A percentile compares a stretch with the other conserved stretches of the same genome.
These are phyloP conservation scores for Graptemys geographica DNA, from an alignment of 2,797 vertebrate species.

Conservation along the genomic window DNA sequence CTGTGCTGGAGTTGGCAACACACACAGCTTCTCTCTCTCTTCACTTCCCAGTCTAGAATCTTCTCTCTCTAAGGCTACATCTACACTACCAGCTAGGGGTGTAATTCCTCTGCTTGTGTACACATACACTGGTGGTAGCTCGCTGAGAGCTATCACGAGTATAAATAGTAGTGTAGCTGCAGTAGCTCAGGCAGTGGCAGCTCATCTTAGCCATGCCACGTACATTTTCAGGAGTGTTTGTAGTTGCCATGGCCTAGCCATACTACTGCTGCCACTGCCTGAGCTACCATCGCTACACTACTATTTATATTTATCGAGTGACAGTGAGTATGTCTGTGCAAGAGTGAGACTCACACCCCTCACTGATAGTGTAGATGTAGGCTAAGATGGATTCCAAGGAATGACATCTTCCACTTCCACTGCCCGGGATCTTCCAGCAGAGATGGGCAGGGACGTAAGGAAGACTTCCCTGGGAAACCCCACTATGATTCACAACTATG, in stretches of 20 bases:
- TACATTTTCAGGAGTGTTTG: not conserved
- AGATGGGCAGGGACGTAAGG: not conserved
- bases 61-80: not conserved
- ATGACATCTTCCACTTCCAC: too few relatives aligned
- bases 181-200: not conserved
- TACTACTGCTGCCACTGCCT: not conserved
- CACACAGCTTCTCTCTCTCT: too few relatives aligned
- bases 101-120: not conserved
- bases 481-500: too few relatives aligned
- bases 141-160: not conserved
- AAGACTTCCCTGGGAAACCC: not conserved
- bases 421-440: not conserved
- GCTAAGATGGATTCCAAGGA: not conserved
- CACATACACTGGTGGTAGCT: not conserved
- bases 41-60: not conserved
- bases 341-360: not conserved
- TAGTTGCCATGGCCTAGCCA: not conserved
- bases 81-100: not conserved
- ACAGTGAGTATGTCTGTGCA: too few relatives aligned
- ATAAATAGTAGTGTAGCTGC: not conserved
- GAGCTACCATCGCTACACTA: not conserved
- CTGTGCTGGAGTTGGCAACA: too few relatives aligned
- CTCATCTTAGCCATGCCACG: not conserved
- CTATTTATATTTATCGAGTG: not conserved
- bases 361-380: too few relatives aligned